Conservation (phyloP, 2,797 vertebrate genomes). For the Martes flavigula region DNA sequence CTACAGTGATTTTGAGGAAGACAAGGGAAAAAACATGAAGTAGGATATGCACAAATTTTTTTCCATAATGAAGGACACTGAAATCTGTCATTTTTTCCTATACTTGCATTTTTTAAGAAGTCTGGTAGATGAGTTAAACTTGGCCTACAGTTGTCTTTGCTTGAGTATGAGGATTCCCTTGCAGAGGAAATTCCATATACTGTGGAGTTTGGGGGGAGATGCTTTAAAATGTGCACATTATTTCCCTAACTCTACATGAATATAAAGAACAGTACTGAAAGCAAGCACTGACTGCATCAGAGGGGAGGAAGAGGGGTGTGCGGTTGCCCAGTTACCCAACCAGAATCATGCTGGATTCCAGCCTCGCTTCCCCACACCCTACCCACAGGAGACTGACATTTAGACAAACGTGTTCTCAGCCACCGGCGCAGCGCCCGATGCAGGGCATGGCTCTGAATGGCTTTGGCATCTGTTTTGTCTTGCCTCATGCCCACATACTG, state of each 20-base stretch:
- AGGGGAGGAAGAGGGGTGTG: background rate
- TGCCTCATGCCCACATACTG: conserved; percentile 89
- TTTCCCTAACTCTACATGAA: background rate
- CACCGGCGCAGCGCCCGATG: background rate
- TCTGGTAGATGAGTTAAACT: background rate
- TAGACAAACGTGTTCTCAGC: conserved; percentile 60
- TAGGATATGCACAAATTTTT: background rate
- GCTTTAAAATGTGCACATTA: background rate
- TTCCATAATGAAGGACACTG: background rate
- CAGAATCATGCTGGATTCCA: background rate
- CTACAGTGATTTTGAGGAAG: background rate
- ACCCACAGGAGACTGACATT: conserved; percentile 62
- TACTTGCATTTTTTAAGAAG: background rate
- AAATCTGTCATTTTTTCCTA: background rate
- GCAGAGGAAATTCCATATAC: background rate
- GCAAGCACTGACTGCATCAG: accelerated
- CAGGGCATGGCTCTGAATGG: conserved; percentile 56
- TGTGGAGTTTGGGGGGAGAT: background rate
- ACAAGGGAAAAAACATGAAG: background rate
- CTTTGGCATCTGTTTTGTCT: conserved; percentile 78
- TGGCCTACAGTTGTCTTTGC: background rate
- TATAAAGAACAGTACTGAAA: background rate
- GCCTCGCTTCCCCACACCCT: background rate
- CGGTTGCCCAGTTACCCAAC: conserved; percentile 37
- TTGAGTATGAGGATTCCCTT: background rate